Evolutionary conservation across 2,113 vertebrate species (phyloP), one percentile per base, ranked within the genome.

Genomic region (Limanda limanda): DNA sequence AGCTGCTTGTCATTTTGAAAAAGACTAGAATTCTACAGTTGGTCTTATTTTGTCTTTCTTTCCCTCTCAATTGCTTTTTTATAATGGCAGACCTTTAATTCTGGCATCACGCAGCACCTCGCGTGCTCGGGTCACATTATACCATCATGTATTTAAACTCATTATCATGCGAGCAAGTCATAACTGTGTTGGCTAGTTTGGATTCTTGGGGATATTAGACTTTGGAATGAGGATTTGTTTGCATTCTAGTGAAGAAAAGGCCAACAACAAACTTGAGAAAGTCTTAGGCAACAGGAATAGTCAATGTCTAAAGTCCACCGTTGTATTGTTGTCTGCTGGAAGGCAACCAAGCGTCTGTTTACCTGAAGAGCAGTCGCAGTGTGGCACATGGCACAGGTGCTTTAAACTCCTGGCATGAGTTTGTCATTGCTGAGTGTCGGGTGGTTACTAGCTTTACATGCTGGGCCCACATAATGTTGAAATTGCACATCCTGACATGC

Each of bases 231-330:
- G 47, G 42, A 67, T 74, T 62, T 56, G 52, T 27, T 5, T 24
- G 35, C 31, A 55, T 24, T 15, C 23, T 60, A 62, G 9, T 37
- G 48, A 63, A 23, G 48, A 78, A 31, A 18, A 45, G 6, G 37
- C 23, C 66, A 71, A 60, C 57, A 54, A 45, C 6, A 37, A 71
- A 80, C 60, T 55, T 54, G 23, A 58, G 24, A 51, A 71, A 79
- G 68, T 61, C n/a, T 20, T n/a, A 9, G 15, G 67, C 9, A 71
- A 31, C 40, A 31, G 47, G 17, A 79, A 56, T 65, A 56, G 35
- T 58, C 42, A 1, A 1, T n/a, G 66, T 73, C 65, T 77, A 76
- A 60, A 89, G 82, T 86, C 55, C 48, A 20, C 21, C 14, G 31
- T 69, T 78, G 68, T 72, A 76, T 71, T 78, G 23, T 71, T 55